Base-by-base conservation (phyloP, 2,888 invertebrate species). In the Drosophila heteroneura region DNA sequence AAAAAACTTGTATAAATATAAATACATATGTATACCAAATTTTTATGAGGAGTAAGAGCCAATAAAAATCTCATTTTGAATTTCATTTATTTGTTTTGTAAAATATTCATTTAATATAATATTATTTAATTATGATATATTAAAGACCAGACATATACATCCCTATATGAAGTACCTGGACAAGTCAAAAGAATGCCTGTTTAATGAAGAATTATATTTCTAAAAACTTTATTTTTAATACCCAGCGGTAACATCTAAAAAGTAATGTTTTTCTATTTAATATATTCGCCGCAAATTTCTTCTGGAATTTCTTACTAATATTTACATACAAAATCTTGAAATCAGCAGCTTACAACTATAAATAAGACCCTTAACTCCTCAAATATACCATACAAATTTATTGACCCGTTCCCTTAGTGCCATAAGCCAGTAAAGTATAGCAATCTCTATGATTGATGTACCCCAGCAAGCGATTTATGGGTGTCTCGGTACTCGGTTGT, bases 371-470 rank as follows among this genome's bases (percentile, higher is more conserved):
- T 54, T 26, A 53, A 14, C 9, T 32, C 4, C 35, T 26, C 22
- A 54, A 56, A 56, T 39, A 19, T 39, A 7, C 1, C 26, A n/a
- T n/a, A 10, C 4, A 22, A 26, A 30, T 39, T 19, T 22, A 32
- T 65, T 58, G 12, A 6, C n/a, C 16, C 39, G 47, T 26, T 26
- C 7, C 16, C 10, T 16, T 12, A 16, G n/a, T 33, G 26, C 14
- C 39, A 51, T 33, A 7, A 41, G 10, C 32, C n/a, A 52, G 5
- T 7, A 39, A 39, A 33, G 44, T 26, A 16, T 28, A 16, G 4
- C 28, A 14, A 49, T 49, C 44, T 44, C 32, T 12, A 49, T 32
- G 30, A 47, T 47, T 47, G 53, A 62, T 62, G 62, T 2, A n/a
- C n/a, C n/a, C 41, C 33, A 12, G 44, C 16, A 28, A 3, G 33